Conservation (phyloP, 2,113 vertebrate species). For the Pollimyrus isidori region DNA sequence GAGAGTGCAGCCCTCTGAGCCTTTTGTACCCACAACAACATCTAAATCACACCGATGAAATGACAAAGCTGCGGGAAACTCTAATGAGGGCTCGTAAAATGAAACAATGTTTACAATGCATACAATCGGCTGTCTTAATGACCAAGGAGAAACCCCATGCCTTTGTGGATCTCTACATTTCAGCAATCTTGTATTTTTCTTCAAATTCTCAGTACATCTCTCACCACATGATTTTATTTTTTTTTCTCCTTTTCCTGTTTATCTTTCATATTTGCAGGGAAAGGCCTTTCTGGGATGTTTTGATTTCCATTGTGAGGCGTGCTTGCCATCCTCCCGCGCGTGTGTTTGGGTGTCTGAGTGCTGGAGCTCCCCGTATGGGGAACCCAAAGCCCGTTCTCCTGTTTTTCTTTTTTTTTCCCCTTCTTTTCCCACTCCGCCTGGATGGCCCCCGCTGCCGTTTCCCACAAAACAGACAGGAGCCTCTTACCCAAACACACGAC, state of each 20-base stretch:
- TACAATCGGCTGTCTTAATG: background rate
- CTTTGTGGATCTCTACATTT: background rate
- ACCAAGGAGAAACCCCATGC: too few species aligned
- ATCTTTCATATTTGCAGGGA: constrained; percentile 68
- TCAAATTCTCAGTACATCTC: constrained; percentile 51
- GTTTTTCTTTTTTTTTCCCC: constrained; percentile 39
- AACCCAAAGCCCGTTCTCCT: constrained; percentile 41
- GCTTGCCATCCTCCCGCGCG: constrained; percentile 55
- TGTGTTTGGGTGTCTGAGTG: constrained; percentile 54
- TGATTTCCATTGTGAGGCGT: constrained; percentile 67
- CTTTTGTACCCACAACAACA: background rate
- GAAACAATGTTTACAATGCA: background rate
- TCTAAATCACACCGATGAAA: background rate
- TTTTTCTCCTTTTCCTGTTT: constrained; percentile 60
- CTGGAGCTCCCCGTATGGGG: constrained; percentile 35
- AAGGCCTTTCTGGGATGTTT: constrained; percentile 66
- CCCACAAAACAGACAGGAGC: constrained; percentile 43
- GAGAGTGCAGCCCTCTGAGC: background rate
- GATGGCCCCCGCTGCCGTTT: constrained; percentile 22
- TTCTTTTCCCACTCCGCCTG: background rate
- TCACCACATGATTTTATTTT: constrained; percentile 39
- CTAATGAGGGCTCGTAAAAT: background rate
- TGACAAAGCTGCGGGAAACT: background rate
- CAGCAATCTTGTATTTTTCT: constrained; percentile 40
- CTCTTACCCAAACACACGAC: constrained; percentile 48